Base-by-base conservation (phyloP, 2,113 vertebrate species). In the Lipophrys pholis region DNA sequence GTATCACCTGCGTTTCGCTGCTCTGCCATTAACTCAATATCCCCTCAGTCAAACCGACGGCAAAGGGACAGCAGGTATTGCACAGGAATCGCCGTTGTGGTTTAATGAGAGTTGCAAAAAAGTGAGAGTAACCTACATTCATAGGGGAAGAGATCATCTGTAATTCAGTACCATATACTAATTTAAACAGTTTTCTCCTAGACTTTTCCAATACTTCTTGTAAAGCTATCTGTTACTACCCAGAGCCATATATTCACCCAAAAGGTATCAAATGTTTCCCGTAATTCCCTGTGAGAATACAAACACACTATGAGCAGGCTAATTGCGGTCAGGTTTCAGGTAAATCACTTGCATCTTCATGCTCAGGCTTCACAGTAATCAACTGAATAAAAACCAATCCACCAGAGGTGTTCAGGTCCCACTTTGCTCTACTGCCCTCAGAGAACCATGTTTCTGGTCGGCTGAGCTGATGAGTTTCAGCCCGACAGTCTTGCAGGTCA, bases 401-500 rank as follows among this genome's bases (percentile, higher is more conserved):
- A 63, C 12, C 35, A 21, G 43, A 60, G 56, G 60, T 55, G 46
- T 51, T 10, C 17, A 68, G 69, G 48, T 85, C 63, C 69, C 43
- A 56, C 0, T 55, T 42, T 82, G 69, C 72, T 69, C 51, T 42
- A 38, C 69, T 75, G 76, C 69, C 68, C 57, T 39, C 42, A 17
- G 50, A 71, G 41, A 42, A 43, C 36, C 11, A 2, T 0, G 30
- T 78, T 85, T 78, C 73, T 59, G 79, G 56, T 72, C 58, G 69
- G 72, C 36, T 76, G 69, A 69, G 61, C 78, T 77, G 75, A 84
- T 73, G 74, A 80, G 66, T 80, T 73, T 68, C 46, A 54, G 38
- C 39, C 46, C 6, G 43, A 72, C 74, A 73, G 69, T 42, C 60
- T 57, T 76, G 55, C 39, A 64, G 83, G 81, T 87, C 77, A 78